A percentile compares a stretch with the other conserved stretches of the same genome.
Evolutionary conservation across 1,140 invertebrate species (phyloP).

Genomic region (Ceratina australensis): DNA sequence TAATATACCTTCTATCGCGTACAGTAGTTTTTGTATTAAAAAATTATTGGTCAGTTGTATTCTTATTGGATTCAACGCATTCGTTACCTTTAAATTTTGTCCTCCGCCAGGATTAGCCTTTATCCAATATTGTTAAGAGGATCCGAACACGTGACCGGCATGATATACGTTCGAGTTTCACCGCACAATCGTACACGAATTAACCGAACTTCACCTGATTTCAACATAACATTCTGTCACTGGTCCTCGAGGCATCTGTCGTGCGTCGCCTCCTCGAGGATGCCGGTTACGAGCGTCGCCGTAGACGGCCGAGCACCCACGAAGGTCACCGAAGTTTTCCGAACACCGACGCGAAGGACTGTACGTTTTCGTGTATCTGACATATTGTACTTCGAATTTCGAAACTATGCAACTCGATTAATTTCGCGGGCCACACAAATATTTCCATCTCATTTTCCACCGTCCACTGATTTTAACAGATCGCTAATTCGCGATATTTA

Average conservation of each 20-base stretch:
- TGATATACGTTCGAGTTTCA: constrained; percentile 9
- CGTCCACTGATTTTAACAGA: no score
- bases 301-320: constrained; percentile 18
- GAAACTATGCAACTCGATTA: background rate
- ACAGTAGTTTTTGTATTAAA: constrained; percentile 9
- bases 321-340: constrained; percentile 41
- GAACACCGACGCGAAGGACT: constrained; percentile 20
- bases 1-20: background rate
- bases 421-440: background rate
- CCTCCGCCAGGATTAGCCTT: background rate
- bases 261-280: constrained; percentile 49
- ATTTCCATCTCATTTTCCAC: background rate
- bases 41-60: background rate
- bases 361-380: constrained; percentile 38
- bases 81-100: constrained; percentile 33
- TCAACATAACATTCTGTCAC: constrained; percentile 49
- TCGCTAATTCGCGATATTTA: no score
- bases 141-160: constrained; percentile 9
- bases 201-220: constrained; percentile 45
- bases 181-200: constrained; percentile 20
- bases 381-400: constrained; percentile 44
- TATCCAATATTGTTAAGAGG: constrained; percentile 15
- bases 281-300: constrained; percentile 48
- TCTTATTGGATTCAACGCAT: background rate
- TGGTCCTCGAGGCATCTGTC: constrained; percentile 47